Percentiles rank a stretch among this genome's conserved stretches.
These are phyloP conservation scores for Isichthys henryi DNA, from an alignment of 2,113 vertebrate species.

Conservation along the genomic window DNA sequence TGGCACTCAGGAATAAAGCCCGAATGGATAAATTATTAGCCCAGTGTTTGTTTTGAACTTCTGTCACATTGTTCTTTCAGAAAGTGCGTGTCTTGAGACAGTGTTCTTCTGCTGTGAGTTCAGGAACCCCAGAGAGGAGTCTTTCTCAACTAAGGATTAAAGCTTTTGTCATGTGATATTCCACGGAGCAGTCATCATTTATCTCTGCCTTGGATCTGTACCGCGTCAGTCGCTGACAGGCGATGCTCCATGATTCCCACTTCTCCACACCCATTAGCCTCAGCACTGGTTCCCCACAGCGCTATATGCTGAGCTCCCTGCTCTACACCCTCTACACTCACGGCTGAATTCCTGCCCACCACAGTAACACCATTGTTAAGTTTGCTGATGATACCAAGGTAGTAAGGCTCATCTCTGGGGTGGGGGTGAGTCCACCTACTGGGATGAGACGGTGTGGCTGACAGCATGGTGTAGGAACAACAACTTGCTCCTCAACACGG, in stretches of 20 bases:
- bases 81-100: not conserved
- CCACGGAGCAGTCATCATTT: conserved; percentile 1
- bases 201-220: not conserved
- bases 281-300: no score
- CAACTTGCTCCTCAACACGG: no score
- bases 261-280: no score
- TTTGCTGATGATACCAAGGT: no score
- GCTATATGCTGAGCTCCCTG: no score
- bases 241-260: not conserved
- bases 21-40: not conserved
- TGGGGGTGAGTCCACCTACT: no score
- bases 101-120: not conserved
- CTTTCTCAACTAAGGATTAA: not conserved
- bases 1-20: not conserved
- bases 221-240: not conserved
- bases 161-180: not conserved
- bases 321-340: no score
- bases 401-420: no score
- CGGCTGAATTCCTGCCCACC: no score
- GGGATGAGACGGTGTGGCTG: no score
- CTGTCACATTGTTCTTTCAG: not conserved
- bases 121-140: not conserved
- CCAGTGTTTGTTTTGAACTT: not conserved
- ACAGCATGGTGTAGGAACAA: no score
- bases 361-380: no score